Evolutionary conservation across 2,888 invertebrate genomes (phyloP).

Genomic region (Drosophila kambysellisi): DNA sequence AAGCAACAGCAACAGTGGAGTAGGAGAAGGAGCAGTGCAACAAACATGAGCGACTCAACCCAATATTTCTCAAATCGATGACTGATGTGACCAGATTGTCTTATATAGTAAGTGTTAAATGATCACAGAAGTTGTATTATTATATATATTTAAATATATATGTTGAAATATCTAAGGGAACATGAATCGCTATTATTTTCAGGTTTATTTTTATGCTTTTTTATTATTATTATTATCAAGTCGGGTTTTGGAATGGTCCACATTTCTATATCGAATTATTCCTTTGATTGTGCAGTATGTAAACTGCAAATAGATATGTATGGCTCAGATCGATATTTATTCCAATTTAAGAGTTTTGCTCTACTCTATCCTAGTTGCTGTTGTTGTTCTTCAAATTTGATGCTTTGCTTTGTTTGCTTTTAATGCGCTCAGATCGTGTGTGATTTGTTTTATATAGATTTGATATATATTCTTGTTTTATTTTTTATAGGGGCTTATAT

Average conservation of each 20-base stretch:
- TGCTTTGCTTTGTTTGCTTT: slow-evolving; percentile 29
- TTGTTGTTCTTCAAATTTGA: slow-evolving; percentile 5
- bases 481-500: slow-evolving; percentile 3
- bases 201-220: not conserved
- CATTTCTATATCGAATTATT: not conserved
- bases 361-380: not conserved
- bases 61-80: not conserved
- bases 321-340: not conserved
- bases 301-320: not conserved
- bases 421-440: not conserved
- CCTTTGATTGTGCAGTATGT: not conserved
- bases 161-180: not conserved
- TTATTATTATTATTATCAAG: not conserved
- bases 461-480: not conserved
- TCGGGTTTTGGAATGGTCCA: not conserved
- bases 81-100: not conserved
- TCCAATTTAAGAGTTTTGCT: not conserved
- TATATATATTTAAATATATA: no score
- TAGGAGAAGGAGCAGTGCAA: slow-evolving; percentile 9
- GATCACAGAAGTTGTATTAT: not conserved
- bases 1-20: slow-evolving; percentile 1
- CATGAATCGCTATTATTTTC: not conserved
- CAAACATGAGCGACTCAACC: not conserved
- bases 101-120: not conserved
- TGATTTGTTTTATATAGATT: slow-evolving; percentile 16